phyloP scores from a whole-genome alignment of 2,113 vertebrate species.

The Hippocampus barbouri region DNA sequence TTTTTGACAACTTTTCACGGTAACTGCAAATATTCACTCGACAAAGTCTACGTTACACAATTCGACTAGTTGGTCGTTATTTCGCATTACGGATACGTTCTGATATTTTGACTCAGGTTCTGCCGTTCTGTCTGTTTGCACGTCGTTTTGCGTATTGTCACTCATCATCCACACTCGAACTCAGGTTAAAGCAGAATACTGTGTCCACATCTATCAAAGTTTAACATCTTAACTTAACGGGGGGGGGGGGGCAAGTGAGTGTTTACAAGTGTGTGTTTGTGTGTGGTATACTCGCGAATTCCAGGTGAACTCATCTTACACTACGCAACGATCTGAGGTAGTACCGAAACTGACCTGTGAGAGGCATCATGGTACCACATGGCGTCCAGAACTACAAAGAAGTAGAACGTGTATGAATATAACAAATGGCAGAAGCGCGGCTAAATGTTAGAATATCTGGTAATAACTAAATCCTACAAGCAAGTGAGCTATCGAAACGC shows the following conservation, averaged over 20 bases:
- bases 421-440: not conserved
- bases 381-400: too few relatives aligned
- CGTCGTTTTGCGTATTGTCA: not conserved
- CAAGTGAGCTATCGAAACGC: too few relatives aligned
- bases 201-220: not conserved
- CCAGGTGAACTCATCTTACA: not conserved
- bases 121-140: not conserved
- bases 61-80: not conserved
- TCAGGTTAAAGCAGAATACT: not conserved
- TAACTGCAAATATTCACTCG: not conserved
- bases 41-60: not conserved
- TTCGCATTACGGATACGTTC: not conserved
- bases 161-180: not conserved
- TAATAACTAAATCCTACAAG: too few relatives aligned
- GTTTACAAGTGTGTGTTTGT: not conserved
- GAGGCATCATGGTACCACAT: not conserved
- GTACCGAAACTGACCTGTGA: not conserved
- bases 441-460: too few relatives aligned
- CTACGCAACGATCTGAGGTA: not conserved
- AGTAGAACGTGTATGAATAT: not conserved
- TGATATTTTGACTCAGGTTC: not conserved
- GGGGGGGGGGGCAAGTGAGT: not conserved
- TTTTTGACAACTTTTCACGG: constrained; percentile 22
- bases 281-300: not conserved
- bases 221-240: not conserved